Evolutionary conservation across 2,888 invertebrate species (phyloP).

Genomic region (Synergus gifuensis): DNA sequence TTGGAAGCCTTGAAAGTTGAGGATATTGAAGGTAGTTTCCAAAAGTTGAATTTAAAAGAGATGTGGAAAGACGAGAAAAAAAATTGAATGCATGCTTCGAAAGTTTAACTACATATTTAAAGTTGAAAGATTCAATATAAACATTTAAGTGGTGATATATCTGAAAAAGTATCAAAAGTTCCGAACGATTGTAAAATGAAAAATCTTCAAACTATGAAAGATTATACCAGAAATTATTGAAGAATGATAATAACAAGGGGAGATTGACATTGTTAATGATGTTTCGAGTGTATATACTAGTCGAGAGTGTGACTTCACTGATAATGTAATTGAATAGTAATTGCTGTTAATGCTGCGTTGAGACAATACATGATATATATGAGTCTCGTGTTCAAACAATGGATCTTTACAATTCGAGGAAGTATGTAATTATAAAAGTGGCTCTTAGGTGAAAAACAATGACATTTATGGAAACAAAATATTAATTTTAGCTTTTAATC

Average conservation of each 20-base stretch:
- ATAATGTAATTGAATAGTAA: slow-evolving; percentile 31
- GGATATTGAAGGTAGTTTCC: not conserved
- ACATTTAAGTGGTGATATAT: no score
- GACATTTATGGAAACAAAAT: not conserved
- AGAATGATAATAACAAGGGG: not conserved
- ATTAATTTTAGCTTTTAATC: not conserved
- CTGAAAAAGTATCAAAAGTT: not conserved
- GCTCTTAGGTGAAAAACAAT: not conserved
- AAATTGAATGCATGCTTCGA: no score
- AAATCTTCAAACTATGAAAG: not conserved
- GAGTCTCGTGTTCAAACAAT: slow-evolving; percentile 17
- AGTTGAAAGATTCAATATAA: no score
- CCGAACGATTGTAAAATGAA: not conserved
- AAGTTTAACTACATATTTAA: no score
- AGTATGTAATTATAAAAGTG: not conserved
- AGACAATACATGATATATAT: slow-evolving; percentile 9
- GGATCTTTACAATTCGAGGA: not conserved
- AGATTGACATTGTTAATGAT: not conserved
- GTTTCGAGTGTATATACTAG: not conserved
- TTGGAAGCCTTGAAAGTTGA: not conserved
- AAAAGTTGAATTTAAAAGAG: not conserved
- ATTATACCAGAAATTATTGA: not conserved
- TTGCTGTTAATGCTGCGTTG: slow-evolving; percentile 1
- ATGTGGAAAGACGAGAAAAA: not conserved
- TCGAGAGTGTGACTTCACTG: slow-evolving; percentile 30